These are phyloP conservation scores for Drosophila sordidula DNA, from an alignment of 2,888 invertebrate genomes.

Conservation along the genomic window DNA sequence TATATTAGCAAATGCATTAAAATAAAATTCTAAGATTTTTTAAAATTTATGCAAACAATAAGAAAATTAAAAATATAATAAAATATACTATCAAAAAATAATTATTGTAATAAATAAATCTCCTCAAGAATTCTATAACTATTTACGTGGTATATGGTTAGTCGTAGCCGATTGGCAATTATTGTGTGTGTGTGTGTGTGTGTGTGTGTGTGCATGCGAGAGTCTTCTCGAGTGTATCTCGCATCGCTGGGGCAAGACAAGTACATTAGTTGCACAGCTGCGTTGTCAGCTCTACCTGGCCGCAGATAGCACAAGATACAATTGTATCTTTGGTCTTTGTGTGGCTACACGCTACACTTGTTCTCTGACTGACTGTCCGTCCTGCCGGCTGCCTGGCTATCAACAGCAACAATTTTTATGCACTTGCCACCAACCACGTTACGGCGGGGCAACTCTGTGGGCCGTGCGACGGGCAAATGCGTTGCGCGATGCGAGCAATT, in stretches of 20 bases:
- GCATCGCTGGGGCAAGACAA: conserved; percentile 35
- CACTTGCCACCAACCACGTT: conserved; percentile 65
- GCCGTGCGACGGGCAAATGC: conserved; percentile 19
- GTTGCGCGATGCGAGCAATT: conserved; percentile 46
- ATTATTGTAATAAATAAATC: no score
- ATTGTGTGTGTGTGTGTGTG: background rate
- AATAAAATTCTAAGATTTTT: no score
- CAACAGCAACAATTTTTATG: conserved; percentile 60
- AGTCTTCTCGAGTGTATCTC: conserved; percentile 12
- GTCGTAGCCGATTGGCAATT: background rate
- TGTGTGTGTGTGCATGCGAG: background rate
- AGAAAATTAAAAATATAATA: no score
- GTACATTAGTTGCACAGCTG: conserved; percentile 73
- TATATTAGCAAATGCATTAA: no score
- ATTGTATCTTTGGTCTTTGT: conserved; percentile 52
- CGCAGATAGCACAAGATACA: conserved; percentile 59
- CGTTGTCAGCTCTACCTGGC: conserved; percentile 58
- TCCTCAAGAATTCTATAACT: no score
- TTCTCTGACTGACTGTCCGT: conserved; percentile 16
- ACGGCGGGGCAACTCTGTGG: conserved; percentile 36
- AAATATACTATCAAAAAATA: no score
- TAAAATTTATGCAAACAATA: no score
- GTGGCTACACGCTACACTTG: conserved; percentile 65
- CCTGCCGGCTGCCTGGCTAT: conserved; percentile 7
- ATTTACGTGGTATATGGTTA: conserved; percentile 11